A percentile compares a stretch with the other conserved stretches of the same genome.
Evolutionary conservation across 2,888 invertebrate species (phyloP).

Genomic region (Rhagophthalmus giganteus): DNA sequence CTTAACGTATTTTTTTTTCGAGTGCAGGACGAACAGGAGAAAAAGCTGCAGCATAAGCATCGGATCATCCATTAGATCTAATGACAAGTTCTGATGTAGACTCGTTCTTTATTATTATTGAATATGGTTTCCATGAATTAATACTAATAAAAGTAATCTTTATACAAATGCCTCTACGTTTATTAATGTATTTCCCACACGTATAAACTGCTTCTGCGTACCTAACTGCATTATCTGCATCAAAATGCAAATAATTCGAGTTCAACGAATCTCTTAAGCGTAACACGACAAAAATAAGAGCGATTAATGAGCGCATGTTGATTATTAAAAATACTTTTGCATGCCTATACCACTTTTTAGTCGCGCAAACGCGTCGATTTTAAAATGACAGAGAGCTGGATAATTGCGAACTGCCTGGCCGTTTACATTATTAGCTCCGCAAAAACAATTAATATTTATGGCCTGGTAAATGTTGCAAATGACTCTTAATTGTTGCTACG

Average conservation of each 20-base stretch:
- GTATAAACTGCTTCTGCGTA: conserved; percentile 23
- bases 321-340: conserved; percentile 28
- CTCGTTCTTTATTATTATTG: conserved; percentile 30
- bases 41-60: conserved; percentile 20
- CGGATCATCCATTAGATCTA: conserved; percentile 25
- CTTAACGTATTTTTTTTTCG: conserved; percentile 14
- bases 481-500: conserved; percentile 21
- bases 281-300: conserved; percentile 23
- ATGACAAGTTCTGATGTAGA: conserved; percentile 23
- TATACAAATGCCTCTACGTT: conserved; percentile 27
- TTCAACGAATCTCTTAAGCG: conserved; percentile 21
- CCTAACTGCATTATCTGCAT: conserved; percentile 24
- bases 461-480: conserved; percentile 25
- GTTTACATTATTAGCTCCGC: conserved; percentile 7
- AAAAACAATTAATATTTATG: conserved; percentile 27
- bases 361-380: conserved; percentile 12
- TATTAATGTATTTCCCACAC: conserved; percentile 31
- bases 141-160: conserved; percentile 30
- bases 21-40: conserved; percentile 4
- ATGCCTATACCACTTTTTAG: conserved; percentile 27
- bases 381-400: conserved; percentile 19
- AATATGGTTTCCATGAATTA: conserved; percentile 33
- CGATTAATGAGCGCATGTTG: conserved; percentile 28
- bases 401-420: conserved; percentile 17
- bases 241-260: conserved; percentile 29